Evolutionary conservation across 2,797 vertebrate genomes (phyloP), one percentile per base, ranked within the genome.

Genomic region (Pelobates cultripes): DNA sequence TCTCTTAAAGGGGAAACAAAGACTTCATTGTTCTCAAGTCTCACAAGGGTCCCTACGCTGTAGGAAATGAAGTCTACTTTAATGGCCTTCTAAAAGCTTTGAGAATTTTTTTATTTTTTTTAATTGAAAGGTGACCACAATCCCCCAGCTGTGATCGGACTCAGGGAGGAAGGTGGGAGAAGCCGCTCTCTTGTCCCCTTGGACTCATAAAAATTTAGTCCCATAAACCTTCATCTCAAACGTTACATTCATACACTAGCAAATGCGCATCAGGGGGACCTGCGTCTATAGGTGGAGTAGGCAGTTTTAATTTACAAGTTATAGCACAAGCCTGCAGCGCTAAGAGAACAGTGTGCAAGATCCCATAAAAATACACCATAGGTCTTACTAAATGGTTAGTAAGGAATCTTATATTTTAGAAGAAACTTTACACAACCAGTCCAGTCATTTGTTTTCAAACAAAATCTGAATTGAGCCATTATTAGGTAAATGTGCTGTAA

Each of bases 1-100:
- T 76, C 73, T 81, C 67, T 77, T 68, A 2, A 15, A 73, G 57
- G 51, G 42, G 61, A 82, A 71, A 82, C 81, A 82, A 82, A 73
- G 75, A 63, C 14, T 28, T n/a, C 47, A 77, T 82, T 82, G 81
- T 75, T 79, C 73, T 68, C 40, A 28, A 40, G 55, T 79, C 57
- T 75, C 53, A 43, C 45, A 51, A 75, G 72, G 64, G 77, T 84
- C 71, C 68, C 67, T 40, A 45, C 40, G 47, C 45, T 66, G 71
- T 71, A 76, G 73, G 57, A 84, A 70, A 79, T 76, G 68, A 75
- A 76, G 41, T 71, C 67, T 79, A 57, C 60, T 70, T 76, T 75
- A 70, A 84, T 79, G 66, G 75, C 43, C 70, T 73, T 12, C 51
- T 70, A 75, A 69, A 79, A 71, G 70, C 55, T 74, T 80, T 42